Conservation (phyloP, 1,140 invertebrate species). For the Panonychus citri region DNA sequence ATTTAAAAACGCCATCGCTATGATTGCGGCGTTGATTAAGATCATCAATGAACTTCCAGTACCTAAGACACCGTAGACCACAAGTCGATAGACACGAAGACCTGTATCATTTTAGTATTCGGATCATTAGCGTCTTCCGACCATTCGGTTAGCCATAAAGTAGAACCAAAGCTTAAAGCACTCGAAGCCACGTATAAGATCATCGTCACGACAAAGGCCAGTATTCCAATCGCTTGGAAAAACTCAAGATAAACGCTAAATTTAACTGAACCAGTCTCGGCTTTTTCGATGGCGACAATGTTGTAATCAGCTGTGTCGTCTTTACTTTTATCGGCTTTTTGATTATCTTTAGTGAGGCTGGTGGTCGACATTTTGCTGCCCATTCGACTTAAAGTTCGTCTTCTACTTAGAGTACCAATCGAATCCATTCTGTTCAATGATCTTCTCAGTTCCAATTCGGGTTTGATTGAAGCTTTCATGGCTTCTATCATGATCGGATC, state of each 20-base stretch:
- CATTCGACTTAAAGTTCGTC: no score
- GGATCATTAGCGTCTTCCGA: conserved; percentile 16
- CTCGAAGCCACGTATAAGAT: conserved; percentile 9
- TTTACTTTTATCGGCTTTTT: no score
- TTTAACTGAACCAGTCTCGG: conserved; percentile 7
- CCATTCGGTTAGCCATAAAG: conserved; percentile 23
- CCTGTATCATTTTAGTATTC: conserved; percentile 20
- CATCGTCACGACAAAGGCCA: background rate
- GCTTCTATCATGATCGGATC: no score
- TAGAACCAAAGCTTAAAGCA: conserved; percentile 18
- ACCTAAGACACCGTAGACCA: conserved; percentile 67
- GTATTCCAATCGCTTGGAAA: background rate
- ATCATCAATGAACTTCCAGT: conserved; percentile 35
- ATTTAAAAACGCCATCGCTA: conserved; percentile 3
- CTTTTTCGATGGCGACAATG: conserved; percentile 48
- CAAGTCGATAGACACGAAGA: conserved; percentile 51
- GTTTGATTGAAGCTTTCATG: no score
- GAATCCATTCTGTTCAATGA: no score
- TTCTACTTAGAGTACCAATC: no score
- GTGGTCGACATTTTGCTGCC: no score
- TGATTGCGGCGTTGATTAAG: background rate
- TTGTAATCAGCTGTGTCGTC: no score
- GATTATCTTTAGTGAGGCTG: no score
- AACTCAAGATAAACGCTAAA: conserved; percentile 1
- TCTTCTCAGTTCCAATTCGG: no score